Evolutionary conservation across 2,888 invertebrate genomes (phyloP).

Genomic region (Pristionchus exspectatus): DNA sequence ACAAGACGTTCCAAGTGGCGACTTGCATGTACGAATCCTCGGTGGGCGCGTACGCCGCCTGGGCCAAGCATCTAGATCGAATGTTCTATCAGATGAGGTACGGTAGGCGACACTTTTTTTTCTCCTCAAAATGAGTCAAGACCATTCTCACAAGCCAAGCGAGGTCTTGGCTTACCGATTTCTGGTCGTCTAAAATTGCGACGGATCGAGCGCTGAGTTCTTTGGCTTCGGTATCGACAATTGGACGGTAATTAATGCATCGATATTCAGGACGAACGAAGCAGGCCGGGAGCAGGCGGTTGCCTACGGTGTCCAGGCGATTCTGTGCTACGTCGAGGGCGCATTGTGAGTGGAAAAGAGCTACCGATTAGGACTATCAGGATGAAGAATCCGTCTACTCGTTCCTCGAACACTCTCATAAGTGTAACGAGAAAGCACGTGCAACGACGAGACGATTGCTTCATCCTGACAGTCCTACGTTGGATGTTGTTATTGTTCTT

Average conservation of each 20-base stretch:
- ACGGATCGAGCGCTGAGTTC: too few species aligned
- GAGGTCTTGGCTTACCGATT: too few species aligned
- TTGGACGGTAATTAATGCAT: background rate
- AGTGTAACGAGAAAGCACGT: background rate
- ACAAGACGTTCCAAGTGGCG: background rate
- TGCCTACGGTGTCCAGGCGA: background rate
- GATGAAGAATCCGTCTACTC: background rate
- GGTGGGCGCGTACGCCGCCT: background rate
- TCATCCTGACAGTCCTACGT: too few species aligned
- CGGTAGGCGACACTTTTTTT: background rate
- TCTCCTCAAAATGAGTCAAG: too few species aligned
- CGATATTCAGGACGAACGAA: background rate
- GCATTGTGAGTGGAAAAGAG: background rate
- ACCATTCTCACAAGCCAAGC: too few species aligned
- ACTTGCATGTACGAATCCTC: background rate
- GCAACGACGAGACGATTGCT: background rate
- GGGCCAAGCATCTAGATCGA: conserved; percentile 46
- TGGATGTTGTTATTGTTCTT: too few species aligned
- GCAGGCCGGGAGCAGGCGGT: background rate
- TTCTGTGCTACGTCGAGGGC: conserved; percentile 38
- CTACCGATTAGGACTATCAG: too few species aligned
- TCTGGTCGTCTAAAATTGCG: too few species aligned
- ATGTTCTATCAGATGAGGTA: conserved; percentile 23
- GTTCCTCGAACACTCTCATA: background rate
- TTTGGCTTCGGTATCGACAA: too few species aligned